Conservation (phyloP, 2,888 invertebrate species). For the Agelastica alni region DNA sequence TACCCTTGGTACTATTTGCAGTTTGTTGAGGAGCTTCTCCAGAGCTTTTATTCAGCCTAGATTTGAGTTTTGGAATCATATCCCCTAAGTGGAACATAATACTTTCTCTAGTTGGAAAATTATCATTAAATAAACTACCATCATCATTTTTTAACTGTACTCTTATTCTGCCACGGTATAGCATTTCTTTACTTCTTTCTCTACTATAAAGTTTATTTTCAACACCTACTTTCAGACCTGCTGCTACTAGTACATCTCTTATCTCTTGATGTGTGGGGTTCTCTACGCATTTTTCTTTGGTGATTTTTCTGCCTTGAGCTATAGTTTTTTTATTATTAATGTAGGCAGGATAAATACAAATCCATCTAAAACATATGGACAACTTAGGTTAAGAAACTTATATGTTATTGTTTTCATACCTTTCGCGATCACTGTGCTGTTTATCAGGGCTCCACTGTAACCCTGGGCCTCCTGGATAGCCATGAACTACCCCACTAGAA, state of each 20-base stretch:
- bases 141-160: slow-evolving; percentile 92
- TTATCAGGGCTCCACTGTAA: slow-evolving; percentile 71
- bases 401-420: slow-evolving; percentile 56
- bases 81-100: slow-evolving; percentile 77
- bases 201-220: slow-evolving; percentile 92
- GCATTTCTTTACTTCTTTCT: slow-evolving; percentile 87
- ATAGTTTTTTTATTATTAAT: slow-evolving; percentile 91
- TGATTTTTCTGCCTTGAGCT: slow-evolving; percentile 84
- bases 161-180: slow-evolving; percentile 84
- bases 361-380: slow-evolving; percentile 70
- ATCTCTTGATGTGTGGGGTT: slow-evolving; percentile 96
- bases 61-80: slow-evolving; percentile 90
- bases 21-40: slow-evolving; percentile 46
- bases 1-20: slow-evolving; percentile 50
- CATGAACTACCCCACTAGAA: slow-evolving; percentile 22
- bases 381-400: slow-evolving; percentile 7
- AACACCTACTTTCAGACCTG: slow-evolving; percentile 82
- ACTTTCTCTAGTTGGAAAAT: slow-evolving; percentile 76
- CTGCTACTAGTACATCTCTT: slow-evolving; percentile 83
- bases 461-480: slow-evolving; percentile 27
- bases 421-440: slow-evolving; percentile 78
- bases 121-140: slow-evolving; percentile 72
- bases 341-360: slow-evolving; percentile 96
- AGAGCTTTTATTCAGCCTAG: slow-evolving; percentile 65
- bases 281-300: slow-evolving; percentile 86